Base-by-base conservation (phyloP, 1,140 invertebrate genomes). In the Plectrocnemia conspersa region DNA sequence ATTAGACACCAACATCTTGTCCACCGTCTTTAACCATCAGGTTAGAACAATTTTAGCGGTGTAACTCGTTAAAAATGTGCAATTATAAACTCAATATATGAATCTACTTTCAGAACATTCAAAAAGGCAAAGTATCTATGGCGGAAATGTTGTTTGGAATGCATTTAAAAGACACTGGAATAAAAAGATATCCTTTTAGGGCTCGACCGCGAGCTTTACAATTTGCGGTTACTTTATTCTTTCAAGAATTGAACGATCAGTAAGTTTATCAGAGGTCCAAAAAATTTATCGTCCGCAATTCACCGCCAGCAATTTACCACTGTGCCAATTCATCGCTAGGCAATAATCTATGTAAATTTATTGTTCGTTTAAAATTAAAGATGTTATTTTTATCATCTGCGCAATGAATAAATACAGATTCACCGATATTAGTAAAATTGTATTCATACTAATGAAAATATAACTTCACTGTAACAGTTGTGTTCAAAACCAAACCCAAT, bases 131-230 rank as follows among this genome's bases (percentile, higher is more conserved):
- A 72, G 83, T 84, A 18, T 91, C 87, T 45, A 73, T 88, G n/a
- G 81, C 88, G 16, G 93, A 97, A 73, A 84, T 98, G 71, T 72
- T 94, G 3, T 94, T 97, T 75, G 94, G 93, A 11, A 83, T 97
- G 76, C 88, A 85, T 45, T 80, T 95, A 64, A 83, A 87, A 64
- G 89, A 94, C 66, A 90, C 91, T 0, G 93, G 92, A 4, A 80
- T 97, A 46, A 92, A 92, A 66, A 73, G 87, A 44, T 91, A 93
- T 72, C 91, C 90, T 3, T 72, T 92, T 21, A 77, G 89, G 11
- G 83, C 86, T 38, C 76, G 89, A 9, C 87, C 91, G 57, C 76
- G 92, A 58, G 83, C 93, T 5, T 77, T 98, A 15, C 89, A 91
- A 64, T 97, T 88, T 72, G 89, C 93, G 23, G 77, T 97, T 21